These are phyloP conservation scores for Drosophila persimilis DNA, from an alignment of 1,140 invertebrate species.

Conservation along the genomic window DNA sequence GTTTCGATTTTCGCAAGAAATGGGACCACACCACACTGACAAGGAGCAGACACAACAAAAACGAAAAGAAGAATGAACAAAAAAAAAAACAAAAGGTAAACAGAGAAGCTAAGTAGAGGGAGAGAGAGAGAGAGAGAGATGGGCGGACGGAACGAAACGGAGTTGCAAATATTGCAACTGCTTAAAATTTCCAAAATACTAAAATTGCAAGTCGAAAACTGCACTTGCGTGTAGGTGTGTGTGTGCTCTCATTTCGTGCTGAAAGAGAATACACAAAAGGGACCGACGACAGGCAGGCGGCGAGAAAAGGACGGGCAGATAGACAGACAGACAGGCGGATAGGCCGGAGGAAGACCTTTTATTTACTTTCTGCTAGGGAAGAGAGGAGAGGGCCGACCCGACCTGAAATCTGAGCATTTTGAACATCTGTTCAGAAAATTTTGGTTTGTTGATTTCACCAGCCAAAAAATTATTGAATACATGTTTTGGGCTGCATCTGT, in stretches of 20 bases:
- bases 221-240: constrained; percentile 25
- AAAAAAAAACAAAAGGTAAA: constrained; percentile 25
- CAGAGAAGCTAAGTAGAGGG: constrained; percentile 10
- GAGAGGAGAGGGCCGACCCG: constrained; percentile 22
- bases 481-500: constrained; percentile 24
- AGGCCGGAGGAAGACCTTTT: constrained; percentile 39
- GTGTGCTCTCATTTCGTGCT: constrained; percentile 65
- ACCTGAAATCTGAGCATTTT: constrained; percentile 68
- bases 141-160: neutral
- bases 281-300: constrained; percentile 4
- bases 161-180: constrained; percentile 25
- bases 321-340: constrained; percentile 4
- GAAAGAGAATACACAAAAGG: constrained; percentile 43
- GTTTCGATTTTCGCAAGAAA: constrained; percentile 20
- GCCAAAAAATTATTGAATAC: constrained; percentile 46
- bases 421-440: constrained; percentile 69
- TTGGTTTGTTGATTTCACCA: constrained; percentile 45
- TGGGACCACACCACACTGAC: neutral
- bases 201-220: constrained; percentile 21
- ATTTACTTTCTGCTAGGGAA: constrained; percentile 52
- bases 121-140: too few species aligned
- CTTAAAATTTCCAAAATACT: constrained; percentile 54
- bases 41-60: constrained; percentile 2
- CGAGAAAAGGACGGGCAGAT: neutral
- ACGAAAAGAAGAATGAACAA: constrained; percentile 10